These are phyloP conservation scores for Tillus elongatus DNA, from an alignment of 2,888 invertebrate genomes.

Conservation along the genomic window DNA sequence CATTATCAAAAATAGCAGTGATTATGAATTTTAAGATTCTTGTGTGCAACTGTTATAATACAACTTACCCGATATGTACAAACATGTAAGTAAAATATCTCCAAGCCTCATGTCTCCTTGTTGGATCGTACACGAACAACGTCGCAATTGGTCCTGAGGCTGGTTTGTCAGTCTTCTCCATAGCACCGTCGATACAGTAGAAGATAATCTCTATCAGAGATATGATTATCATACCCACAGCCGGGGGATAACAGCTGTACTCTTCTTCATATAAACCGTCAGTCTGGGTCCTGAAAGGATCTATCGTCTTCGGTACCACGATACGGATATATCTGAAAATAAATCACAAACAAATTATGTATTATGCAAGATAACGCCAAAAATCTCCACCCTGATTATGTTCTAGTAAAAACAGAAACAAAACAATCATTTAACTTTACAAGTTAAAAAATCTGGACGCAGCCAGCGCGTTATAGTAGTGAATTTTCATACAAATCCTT, in stretches of 20 bases:
- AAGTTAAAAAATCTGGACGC: too few relatives aligned
- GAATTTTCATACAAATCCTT: too few relatives aligned
- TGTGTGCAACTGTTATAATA: too few relatives aligned
- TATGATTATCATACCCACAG: slow-evolving; percentile 83
- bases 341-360: too few relatives aligned
- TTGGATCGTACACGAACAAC: slow-evolving; percentile 81
- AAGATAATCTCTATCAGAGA: slow-evolving; percentile 78
- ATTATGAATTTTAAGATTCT: too few relatives aligned
- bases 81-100: slow-evolving; percentile 92
- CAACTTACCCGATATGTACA: slow-evolving; percentile 79
- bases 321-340: slow-evolving; percentile 26
- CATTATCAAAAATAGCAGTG: neutral
- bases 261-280: slow-evolving; percentile 82
- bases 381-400: too few relatives aligned
- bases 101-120: slow-evolving; percentile 81
- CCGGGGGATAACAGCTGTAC: slow-evolving; percentile 89
- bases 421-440: too few relatives aligned
- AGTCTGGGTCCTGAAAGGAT: slow-evolving; percentile 28
- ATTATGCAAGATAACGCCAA: too few relatives aligned
- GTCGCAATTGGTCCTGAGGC: slow-evolving; percentile 64
- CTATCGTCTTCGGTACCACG: slow-evolving; percentile 22
- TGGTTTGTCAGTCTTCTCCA: slow-evolving; percentile 35
- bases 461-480: too few relatives aligned
- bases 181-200: slow-evolving; percentile 43
- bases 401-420: too few relatives aligned